Evolutionary conservation across 2,888 invertebrate genomes (phyloP), one percentile per base, ranked within the genome.

Genomic region (Luperina testacea): DNA sequence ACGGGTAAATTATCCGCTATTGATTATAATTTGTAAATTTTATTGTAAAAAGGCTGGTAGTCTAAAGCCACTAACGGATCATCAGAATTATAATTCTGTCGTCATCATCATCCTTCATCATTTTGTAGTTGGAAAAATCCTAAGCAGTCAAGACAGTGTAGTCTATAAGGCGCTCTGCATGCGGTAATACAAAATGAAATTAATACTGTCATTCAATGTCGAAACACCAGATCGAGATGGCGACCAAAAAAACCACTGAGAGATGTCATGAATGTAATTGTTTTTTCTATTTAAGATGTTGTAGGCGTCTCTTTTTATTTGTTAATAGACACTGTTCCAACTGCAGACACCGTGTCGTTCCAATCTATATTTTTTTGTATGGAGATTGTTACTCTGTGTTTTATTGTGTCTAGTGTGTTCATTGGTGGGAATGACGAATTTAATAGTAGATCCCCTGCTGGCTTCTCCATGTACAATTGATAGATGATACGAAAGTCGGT

Each of bases 381-480:
- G 48, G 32, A 57, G 32, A 75, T 53, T 79, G 71, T 80, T 77
- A 77, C 77, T 70, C 81, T 13, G 82, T 75, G 81, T 80, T 61
- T 70, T 75, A 45, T 20, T 38, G 81, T 81, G 84, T 85, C 53
- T 72, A 24, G 63, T 32, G 81, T 81, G 84, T 85, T 76, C 83
- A 74, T 80, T 81, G 87, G 78, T 89, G 89, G 90, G 90, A 90
- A 89, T 87, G 89, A 90, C 89, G 90, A 93, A 93, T 94, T 95
- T 94, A 95, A 95, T 94, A 94, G 93, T 84, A 90, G 92, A 90
- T 75, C 93, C 91, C 96, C 96, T 91, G 95, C 95, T 95, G 95
- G 87, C 85, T 84, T 88, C 87, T 89, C 92, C 92, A 94, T 93
- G 94, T 95, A 94, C 95, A 96, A 96, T 96, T 95, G 95, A 96